These are phyloP conservation scores for Cydia pomonella DNA, from an alignment of 1,140 invertebrate genomes.

Conservation along the genomic window DNA sequence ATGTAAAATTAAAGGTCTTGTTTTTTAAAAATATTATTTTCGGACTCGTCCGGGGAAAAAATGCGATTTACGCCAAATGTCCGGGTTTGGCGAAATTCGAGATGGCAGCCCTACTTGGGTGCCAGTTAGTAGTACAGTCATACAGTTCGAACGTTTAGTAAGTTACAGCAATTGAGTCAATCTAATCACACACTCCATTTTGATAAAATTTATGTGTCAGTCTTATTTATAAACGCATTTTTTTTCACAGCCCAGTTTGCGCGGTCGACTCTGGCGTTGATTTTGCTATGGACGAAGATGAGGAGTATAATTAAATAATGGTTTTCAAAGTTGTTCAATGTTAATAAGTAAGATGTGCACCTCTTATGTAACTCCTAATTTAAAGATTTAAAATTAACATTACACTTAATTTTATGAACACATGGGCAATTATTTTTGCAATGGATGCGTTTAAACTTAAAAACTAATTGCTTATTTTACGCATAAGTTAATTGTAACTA, in stretches of 20 bases:
- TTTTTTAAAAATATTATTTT: too few relatives aligned
- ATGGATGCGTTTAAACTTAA: background rate
- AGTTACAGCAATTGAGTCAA: too few relatives aligned
- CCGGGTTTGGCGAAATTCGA: too few relatives aligned
- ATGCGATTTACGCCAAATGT: too few relatives aligned
- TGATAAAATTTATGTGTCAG: too few relatives aligned
- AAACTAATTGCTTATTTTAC: background rate
- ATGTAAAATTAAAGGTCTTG: too few relatives aligned
- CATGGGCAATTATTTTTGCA: background rate
- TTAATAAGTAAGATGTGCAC: slow-evolving; percentile 16
- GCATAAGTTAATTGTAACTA: background rate
- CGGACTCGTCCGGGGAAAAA: too few relatives aligned
- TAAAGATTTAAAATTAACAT: slow-evolving; percentile 10
- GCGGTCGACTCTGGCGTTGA: slow-evolving; percentile 87
- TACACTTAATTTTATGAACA: background rate
- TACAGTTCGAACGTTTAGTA: too few relatives aligned
- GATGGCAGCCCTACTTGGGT: too few relatives aligned
- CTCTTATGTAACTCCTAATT: background rate
- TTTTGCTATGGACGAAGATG: slow-evolving; percentile 89
- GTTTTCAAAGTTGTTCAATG: slow-evolving; percentile 2
- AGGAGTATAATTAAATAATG: slow-evolving; percentile 74
- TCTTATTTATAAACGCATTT: slow-evolving; percentile 46
- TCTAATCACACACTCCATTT: too few relatives aligned
- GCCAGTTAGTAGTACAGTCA: too few relatives aligned
- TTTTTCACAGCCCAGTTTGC: slow-evolving; percentile 84